Base-by-base conservation (phyloP, 2,888 invertebrate genomes). In the Caenorhabditis japonica region DNA sequence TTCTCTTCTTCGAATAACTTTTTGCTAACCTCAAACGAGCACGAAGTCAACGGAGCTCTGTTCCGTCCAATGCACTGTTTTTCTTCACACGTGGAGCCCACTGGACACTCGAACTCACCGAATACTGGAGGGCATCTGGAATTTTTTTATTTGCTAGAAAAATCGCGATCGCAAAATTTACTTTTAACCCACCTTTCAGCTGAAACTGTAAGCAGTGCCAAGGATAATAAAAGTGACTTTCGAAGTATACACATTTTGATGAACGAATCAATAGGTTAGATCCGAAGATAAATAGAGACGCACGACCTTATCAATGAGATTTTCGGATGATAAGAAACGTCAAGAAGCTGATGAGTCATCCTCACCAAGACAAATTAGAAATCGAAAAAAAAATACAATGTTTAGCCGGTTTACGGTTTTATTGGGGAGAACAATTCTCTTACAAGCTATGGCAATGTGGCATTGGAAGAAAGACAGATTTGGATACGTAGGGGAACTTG, bases 91-190 rank as follows among this genome's bases (percentile, higher is more conserved):
- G 49, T 56, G 46, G 68, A 83, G 2, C 79, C 79, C 3, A 66
- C 21, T 0, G 85, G 85, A 71, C 85, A 85, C 49, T 85, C 85
- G 52, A 62, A 83, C 15, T 84, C 85, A 1, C 85, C 85, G 36
- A 81, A 83, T 13, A 85, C 66, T 15, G 82, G 83, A 0, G 84
- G 84, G 70, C 84, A 84, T 58, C 79, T 74, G 46, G 36, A 47
- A 15, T 34, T 15, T 27, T 5, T 34, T 41, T 8, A 17, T 41
- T 17, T 41, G 13, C 15, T 41, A 3, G 4, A 41, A 41, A 10
- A 19, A 21, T 38, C 4, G 17, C 25, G n/a, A 15, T 3, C 15
- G 3, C 15, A 27, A n/a, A n/a, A n/a, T n/a, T n/a, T n/a, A n/a
- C n/a, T n/a, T n/a, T n/a, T n/a, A n/a, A n/a, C n/a, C n/a, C 8